Evolutionary conservation across 2,888 invertebrate species (phyloP).

Genomic region (Cheilosia pagana): DNA sequence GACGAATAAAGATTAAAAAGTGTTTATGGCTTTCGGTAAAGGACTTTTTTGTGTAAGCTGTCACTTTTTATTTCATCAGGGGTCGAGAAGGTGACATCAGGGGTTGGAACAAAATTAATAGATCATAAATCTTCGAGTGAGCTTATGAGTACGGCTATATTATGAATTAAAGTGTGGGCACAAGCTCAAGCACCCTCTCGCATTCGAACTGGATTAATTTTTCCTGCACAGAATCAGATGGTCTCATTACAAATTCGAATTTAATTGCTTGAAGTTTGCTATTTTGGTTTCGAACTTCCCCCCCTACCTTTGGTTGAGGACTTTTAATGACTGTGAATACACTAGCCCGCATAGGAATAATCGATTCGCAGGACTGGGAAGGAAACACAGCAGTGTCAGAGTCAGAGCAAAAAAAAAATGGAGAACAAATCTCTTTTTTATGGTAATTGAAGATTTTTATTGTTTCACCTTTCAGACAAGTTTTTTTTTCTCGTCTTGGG

Average conservation of each 20-base stretch:
- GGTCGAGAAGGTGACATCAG: slow-evolving; percentile 16
- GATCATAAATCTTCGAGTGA: slow-evolving; percentile 72
- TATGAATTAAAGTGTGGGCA: slow-evolving; percentile 50
- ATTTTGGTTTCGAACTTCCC: slow-evolving; percentile 4
- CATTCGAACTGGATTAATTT: slow-evolving; percentile 64
- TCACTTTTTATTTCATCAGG: slow-evolving; percentile 55
- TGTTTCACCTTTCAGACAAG: slow-evolving; percentile 77
- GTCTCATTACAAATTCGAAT: slow-evolving; percentile 69
- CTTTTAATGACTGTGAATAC: slow-evolving; percentile 46
- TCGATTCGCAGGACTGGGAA: slow-evolving; percentile 16
- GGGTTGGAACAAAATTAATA: slow-evolving; percentile 67
- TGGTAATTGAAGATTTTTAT: slow-evolving; percentile 80
- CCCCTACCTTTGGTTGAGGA: slow-evolving; percentile 17
- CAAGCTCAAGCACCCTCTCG: slow-evolving; percentile 54
- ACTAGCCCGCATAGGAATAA: slow-evolving; percentile 12
- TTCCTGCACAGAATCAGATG: slow-evolving; percentile 13
- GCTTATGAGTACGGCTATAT: slow-evolving; percentile 60
- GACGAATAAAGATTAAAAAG: slow-evolving; percentile 72
- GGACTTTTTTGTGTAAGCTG: slow-evolving; percentile 72
- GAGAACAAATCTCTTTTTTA: slow-evolving; percentile 81
- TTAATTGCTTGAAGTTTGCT: slow-evolving; percentile 67
- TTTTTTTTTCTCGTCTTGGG: slow-evolving; percentile 34
- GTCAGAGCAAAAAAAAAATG: slow-evolving; percentile 11
- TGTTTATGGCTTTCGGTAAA: slow-evolving; percentile 70
- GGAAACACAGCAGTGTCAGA: slow-evolving; percentile 12